Evolutionary conservation across 2,888 invertebrate genomes (phyloP), one percentile per base, ranked within the genome.

Genomic region (Gastracanthus pulcherrimus): DNA sequence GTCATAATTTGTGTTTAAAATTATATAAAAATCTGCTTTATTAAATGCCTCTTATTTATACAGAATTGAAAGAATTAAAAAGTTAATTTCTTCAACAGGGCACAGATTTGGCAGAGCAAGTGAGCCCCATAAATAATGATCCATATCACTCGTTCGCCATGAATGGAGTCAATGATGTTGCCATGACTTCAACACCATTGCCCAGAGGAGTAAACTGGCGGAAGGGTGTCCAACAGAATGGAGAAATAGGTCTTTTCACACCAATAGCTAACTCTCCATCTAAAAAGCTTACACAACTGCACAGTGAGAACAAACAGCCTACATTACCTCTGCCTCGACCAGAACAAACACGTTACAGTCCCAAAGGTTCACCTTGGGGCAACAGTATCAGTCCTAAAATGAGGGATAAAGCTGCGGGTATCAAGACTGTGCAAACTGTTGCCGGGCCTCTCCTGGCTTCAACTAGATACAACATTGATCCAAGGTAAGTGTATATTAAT

Each of bases 401-500:
- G 82, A 86, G 87, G 29, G 77, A 86, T 0, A 88, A 86, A 79
- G 86, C 85, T 26, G 82, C 70, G 1, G 88, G 88, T 0, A 67
- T 88, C 13, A 90, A 88, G 81, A 88, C 89, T 2, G 88, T 90
- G 0, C 91, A 90, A 76, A 90, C 90, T 11, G 87, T 90, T 6
- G 90, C 91, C 11, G 93, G 93, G 38, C 93, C 93, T 0, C 86
- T 93, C 41, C 87, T 93, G 38, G 89, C 92, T 48, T 92, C 93
- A 0, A 92, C 92, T 5, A 89, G 90, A 87, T 93, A 91, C 84
- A 92, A 92, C 83, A 92, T 92, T 29, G 93, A 92, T 87, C 89
- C 92, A 1, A 92, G 91, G 92, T 92, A 88, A 87, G 87, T 86
- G 55, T 69, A 23, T 41, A 13, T 19, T 58, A 62, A n/a, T n/a